Conservation (phyloP, 1,140 invertebrate genomes). For the Solenopsis invicta region DNA sequence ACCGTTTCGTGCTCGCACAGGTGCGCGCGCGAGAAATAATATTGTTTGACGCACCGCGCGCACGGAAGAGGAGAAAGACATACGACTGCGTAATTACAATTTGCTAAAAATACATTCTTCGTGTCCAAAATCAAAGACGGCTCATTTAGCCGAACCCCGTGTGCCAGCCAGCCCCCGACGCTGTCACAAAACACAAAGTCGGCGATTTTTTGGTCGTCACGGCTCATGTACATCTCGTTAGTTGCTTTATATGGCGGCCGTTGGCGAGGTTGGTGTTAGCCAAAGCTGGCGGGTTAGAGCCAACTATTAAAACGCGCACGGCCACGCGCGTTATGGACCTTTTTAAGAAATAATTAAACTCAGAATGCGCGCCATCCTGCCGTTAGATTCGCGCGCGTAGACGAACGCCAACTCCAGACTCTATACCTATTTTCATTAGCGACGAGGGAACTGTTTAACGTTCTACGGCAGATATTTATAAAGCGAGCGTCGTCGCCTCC, state of each 20-base stretch:
- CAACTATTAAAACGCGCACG: constrained; percentile 17
- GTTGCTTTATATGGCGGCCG: constrained; percentile 38
- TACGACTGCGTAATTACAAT: constrained; percentile 64
- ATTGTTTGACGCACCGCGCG: constrained; percentile 59
- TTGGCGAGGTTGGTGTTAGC: neutral
- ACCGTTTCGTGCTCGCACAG: constrained; percentile 57
- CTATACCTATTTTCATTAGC: constrained; percentile 78
- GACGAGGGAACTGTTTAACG: constrained; percentile 80
- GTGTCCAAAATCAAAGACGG: constrained; percentile 63
- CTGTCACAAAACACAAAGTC: constrained; percentile 55
- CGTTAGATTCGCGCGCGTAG: constrained; percentile 25
- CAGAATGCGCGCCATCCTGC: neutral
- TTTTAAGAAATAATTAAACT: constrained; percentile 56
- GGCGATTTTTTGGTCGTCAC: constrained; percentile 50
- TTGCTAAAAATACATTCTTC: constrained; percentile 64
- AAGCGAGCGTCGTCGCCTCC: constrained; percentile 75
- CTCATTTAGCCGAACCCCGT: constrained; percentile 55
- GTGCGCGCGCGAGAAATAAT: constrained; percentile 63
- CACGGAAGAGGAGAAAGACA: constrained; percentile 47
- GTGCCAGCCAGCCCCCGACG: neutral
- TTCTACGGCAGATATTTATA: constrained; percentile 82
- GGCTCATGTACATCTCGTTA: constrained; percentile 51
- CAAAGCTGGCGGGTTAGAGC: neutral
- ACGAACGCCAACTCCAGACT: constrained; percentile 53
- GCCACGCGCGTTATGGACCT: constrained; percentile 11